Evolutionary conservation across 2,113 vertebrate species (phyloP), one percentile per base, ranked within the genome.

Genomic region (Sitta europaea): DNA sequence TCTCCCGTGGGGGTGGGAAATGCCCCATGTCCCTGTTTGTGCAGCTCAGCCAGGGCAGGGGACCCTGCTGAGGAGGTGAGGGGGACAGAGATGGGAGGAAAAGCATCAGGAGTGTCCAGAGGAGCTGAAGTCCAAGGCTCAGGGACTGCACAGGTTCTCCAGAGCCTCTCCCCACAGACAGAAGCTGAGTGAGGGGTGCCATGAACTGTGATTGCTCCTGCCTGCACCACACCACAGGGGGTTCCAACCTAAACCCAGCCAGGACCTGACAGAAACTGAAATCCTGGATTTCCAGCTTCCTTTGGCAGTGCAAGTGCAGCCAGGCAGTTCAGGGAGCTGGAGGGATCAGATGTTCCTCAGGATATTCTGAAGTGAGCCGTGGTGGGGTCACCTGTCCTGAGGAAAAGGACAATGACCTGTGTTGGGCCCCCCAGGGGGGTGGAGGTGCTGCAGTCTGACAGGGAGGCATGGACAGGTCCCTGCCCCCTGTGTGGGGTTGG

Each of bases 141-240:
- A n/a, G 42, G 43, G 38, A 2, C 36, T 9, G 2, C 27, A n/a
- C 4, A 0, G 10, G 20, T 29, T 65, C 31, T 21, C 21, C 48
- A 38, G 31, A 11, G 45, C 10, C 19, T 51, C 18, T 47, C 36
- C 29, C 27, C 36, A 61, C 38, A 40, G 6, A 36, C 14, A 50
- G 22, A n/a, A 51, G 10, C 35, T 50, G 12, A 62, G 53, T 23
- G 54, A 75, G 40, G 47, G 8, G 3, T 38, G 25, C 38, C 47
- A 4, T 62, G 89, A 61, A 4, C 43, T 43, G n/a, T 17, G 24
- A 81, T 5, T 72, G 67, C 57, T 38, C 13, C 43, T 35, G 10
- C 33, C 76, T 68, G n/a, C 83, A 45, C 29, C 47, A 31, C 4
- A 0, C 36, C 14, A 0, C 2, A 1, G 25, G 2, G 12, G 7